Evolutionary conservation across 1,140 invertebrate species (phyloP), one percentile per base, ranked within the genome.

Genomic region (Prorops nasuta): DNA sequence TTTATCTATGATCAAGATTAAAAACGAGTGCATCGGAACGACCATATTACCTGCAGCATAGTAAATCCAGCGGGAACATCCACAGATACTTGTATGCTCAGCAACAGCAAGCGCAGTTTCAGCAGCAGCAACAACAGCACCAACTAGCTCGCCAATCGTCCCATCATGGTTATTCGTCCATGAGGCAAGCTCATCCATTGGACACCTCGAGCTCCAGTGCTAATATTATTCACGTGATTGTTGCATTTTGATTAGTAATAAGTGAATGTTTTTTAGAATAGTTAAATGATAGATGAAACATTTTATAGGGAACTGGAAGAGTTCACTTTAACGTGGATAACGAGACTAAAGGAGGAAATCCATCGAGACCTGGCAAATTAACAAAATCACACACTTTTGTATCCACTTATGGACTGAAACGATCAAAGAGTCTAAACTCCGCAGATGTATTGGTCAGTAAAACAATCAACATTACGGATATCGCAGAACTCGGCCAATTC

Each of bases 391-490:
- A 71, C 24, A 76, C 74, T 8, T 78, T 76, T 38, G 65, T 76
- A 9, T 73, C 74, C 1, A 66, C 80, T 2, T 78, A 81, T 8
- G 82, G 80, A n/a, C 62, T 90, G 14, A 89, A 92, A 72, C 80
- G 90, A 17, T 91, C 90, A 7, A 92, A 91, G 69, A 92, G 88
- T 39, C 71, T 91, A 37, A 90, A 86, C 1, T 84, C 87, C 1
- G 82, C 85, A 0, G 88, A 90, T 60, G 67, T 73, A 44, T 69
- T 80, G 28, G 64, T 67, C 3, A 50, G 64, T 6, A 78, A 77
- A 56, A 67, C 86, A 1, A 82, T 84, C 22, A 83, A 80, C 31
- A 74, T 81, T 42, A 79, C 83, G 2, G 86, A 89, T 51, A 83
- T 85, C 2, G 83, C 85, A 0, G 87, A 91, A 64, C 78, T 91